phyloP scores from a whole-genome alignment of 2,113 vertebrate genomes.

The Clarias macrocephalus region DNA sequence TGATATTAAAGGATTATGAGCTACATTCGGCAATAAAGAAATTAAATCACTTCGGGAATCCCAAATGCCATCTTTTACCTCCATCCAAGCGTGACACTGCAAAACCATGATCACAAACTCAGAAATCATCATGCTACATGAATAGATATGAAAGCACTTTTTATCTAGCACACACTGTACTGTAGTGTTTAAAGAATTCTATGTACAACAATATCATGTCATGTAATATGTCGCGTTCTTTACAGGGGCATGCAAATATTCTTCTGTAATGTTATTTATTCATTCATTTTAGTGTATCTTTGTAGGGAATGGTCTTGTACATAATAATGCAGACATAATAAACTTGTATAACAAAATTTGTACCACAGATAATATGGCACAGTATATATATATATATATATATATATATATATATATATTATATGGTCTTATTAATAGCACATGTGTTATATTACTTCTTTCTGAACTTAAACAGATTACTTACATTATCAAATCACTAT shows the following conservation, averaged over 20 bases:
- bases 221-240: too few species aligned
- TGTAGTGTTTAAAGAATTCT: neutral
- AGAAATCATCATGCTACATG: constrained; percentile 4
- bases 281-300: too few species aligned
- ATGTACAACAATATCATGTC: constrained; percentile 13
- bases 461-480: constrained; percentile 4
- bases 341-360: too few species aligned
- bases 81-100: constrained; percentile 13
- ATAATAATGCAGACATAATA: too few species aligned
- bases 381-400: too few species aligned
- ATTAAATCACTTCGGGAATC: constrained; percentile 30
- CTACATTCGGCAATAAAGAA: constrained; percentile 28
- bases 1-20: constrained; percentile 37
- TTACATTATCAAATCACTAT: constrained; percentile 12
- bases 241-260: too few species aligned
- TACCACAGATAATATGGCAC: too few species aligned
- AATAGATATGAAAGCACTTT: constrained; percentile 1
- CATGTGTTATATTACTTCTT: constrained; percentile 1
- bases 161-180: neutral
- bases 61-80: constrained; percentile 37
- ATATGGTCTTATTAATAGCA: neutral
- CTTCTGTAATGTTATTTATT: too few species aligned
- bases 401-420: too few species aligned
- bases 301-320: too few species aligned
- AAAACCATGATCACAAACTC: constrained; percentile 6